Evolutionary conservation across 1,140 invertebrate genomes (phyloP), one percentile per base, ranked within the genome.

Genomic region (Phenacoccus solenopsis): DNA sequence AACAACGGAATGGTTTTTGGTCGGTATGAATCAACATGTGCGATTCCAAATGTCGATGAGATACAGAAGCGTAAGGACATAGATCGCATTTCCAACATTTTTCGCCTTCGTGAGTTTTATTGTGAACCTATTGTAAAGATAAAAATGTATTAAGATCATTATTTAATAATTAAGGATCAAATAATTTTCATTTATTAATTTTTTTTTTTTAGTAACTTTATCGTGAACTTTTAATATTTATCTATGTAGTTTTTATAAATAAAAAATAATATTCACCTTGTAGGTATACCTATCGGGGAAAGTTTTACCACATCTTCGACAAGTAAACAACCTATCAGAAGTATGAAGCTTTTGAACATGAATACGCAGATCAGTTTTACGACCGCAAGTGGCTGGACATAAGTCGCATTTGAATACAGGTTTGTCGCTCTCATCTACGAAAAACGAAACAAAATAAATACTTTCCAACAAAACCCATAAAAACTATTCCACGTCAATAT

Each of bases 301-400:
- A 70, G 87, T 85, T 81, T 96, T 94, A 1, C 90, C 90, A 79
- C 95, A 98, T 74, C 94, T 84, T 78, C 93, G 95, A 79, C 95
- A 98, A 72, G 90, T 89, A 1, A 97, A 78, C 0, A 94, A 94
- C 76, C 90, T 90, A 75, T 96, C 94, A 12, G 92, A 91, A 16
- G 93, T 95, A 78, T 98, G 96, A 67, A 98, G 83, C 78, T 98
- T 98, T 80, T 96, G 93, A 56, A 98, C 90, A 77, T 98, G 96
- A 74, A 97, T 95, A 73, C 94, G 85, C 30, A 98, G 82, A 81
- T 98, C 96, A 0, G 95, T 97, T 84, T 98, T 98, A 24, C 96
- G 85, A 0, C 95, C 94, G 79, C 96, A 98, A 2, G 94, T 98
- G 0, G 95, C 92, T 13, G 96, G 95, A 80, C 96, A 98, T 5